Evolutionary conservation across 2,888 invertebrate species (phyloP), one percentile per base, ranked within the genome.

Genomic region (Clistopyga incitator): DNA sequence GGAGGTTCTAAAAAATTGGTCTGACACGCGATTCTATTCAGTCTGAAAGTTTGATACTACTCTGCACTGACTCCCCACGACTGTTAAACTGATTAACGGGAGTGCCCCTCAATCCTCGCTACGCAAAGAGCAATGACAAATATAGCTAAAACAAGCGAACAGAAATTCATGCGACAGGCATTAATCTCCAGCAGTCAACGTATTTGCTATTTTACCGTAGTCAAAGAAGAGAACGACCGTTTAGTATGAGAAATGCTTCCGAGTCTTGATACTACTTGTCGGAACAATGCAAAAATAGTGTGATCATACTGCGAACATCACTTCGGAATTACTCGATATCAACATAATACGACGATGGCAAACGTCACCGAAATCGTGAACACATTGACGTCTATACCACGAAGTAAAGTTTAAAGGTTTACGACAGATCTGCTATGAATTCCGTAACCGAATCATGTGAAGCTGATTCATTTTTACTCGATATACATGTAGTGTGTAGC

Each of bases 311-410:
- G 1, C 38, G 23, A 10, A 25, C 71, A 71, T 45, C 13, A 71
- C 42, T 54, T 18, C 42, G 25, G 56, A 56, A 42, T 23, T 25
- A 10, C n/a, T 10, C 42, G n/a, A 38, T 20, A 23, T 45, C 20
- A 8, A 23, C 38, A n/a, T 54, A 71, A n/a, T 42, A 54, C 42
- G 20, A 45, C 23, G 38, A 25, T 29, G 18, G 8, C 29, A 34
- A 70, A 71, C 23, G 71, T 71, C 23, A 71, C 38, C 25, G 18
- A 50, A 61, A 74, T 59, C n/a, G 29, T 25, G 20, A 47, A 61
- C 34, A 29, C 74, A 64, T 64, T 42, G 18, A 45, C 25, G 6
- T 45, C 45, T 25, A 3, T 38, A 38, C 18, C 8, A 10, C 13
- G 25, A 2, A 34, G 34, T 34, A 61, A 64, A 20, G 42, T 64